Percentiles rank a stretch among this genome's conserved stretches.
Evolutionary conservation across 2,888 invertebrate species (phyloP).

Genomic region (Aromia moschata): DNA sequence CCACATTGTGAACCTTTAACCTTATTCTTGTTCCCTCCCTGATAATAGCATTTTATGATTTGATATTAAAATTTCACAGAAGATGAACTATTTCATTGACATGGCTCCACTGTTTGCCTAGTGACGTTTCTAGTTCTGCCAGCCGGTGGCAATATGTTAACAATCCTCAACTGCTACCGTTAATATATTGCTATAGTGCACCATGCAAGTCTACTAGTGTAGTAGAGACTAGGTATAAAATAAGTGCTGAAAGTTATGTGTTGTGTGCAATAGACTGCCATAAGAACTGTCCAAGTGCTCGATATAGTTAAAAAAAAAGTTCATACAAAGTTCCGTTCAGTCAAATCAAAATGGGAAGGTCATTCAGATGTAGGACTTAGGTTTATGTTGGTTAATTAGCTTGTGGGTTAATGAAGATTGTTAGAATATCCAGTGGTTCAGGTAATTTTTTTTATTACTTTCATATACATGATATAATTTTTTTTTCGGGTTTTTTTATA

Average conservation of each 20-base stretch:
- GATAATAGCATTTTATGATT: too few relatives aligned
- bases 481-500: constrained; percentile 25
- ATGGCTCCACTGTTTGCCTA: too few relatives aligned
- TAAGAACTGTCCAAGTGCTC: constrained; percentile 41
- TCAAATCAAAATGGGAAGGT: constrained; percentile 17
- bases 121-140: constrained; percentile 27
- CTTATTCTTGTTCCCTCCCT: too few relatives aligned
- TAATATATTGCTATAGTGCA: constrained; percentile 35
- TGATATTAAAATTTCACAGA: too few relatives aligned
- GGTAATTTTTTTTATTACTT: constrained; percentile 39
- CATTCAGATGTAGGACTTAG: constrained; percentile 23
- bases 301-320: constrained; percentile 28
- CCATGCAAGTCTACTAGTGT: constrained; percentile 44
- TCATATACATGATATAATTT: constrained; percentile 15
- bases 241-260: constrained; percentile 43
- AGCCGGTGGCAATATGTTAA: constrained; percentile 38
- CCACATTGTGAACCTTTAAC: too few relatives aligned
- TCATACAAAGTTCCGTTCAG: constrained; percentile 20
- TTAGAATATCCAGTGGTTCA: constrained; percentile 34
- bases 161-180: constrained; percentile 15
- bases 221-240: constrained; percentile 31
- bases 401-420: constrained; percentile 36
- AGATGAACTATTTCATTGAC: too few relatives aligned
- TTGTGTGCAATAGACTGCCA: constrained; percentile 41
- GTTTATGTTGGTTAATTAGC: constrained; percentile 17